Conservation (phyloP, 2,888 invertebrate species). For the Nomada ferruginata region DNA sequence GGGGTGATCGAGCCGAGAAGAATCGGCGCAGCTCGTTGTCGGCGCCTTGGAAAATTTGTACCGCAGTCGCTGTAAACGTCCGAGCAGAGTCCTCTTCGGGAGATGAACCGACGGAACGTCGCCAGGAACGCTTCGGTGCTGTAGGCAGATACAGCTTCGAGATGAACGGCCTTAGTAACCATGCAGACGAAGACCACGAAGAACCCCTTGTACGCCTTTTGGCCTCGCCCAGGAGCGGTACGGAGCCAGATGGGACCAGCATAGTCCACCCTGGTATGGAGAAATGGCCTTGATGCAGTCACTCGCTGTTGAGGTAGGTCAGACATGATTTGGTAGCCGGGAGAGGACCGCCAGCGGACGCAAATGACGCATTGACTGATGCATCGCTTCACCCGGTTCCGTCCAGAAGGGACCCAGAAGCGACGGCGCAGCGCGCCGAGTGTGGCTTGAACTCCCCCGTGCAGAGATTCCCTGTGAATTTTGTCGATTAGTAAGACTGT, state of each 20-base stretch:
- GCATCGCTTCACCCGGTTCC: not conserved
- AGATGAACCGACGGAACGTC: not conserved
- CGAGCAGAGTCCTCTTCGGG: not conserved
- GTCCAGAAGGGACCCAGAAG: not conserved
- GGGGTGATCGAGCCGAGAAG: not conserved
- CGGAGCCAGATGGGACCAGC: not conserved
- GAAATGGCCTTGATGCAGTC: not conserved
- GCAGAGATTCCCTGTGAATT: not conserved
- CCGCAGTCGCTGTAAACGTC: not conserved
- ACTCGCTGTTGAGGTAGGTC: not conserved
- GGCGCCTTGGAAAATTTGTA: conserved; percentile 6
- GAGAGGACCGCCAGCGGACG: not conserved
- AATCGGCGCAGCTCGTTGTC: not conserved
- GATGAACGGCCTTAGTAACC: not conserved
- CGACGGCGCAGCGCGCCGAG: not conserved
- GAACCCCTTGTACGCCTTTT: no score
- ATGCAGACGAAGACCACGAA: not conserved
- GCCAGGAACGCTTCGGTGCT: not conserved
- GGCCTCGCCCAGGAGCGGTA: no score
- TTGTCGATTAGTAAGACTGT: not conserved
- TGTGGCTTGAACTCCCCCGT: not conserved
- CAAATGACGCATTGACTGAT: not conserved
- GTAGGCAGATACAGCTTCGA: not conserved
- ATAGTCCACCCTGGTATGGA: not conserved
- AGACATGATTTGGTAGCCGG: not conserved